These are phyloP conservation scores for Exaiptasia diaphana DNA, from an alignment of 64 coral and sea anemone species.

Conservation along the genomic window DNA sequence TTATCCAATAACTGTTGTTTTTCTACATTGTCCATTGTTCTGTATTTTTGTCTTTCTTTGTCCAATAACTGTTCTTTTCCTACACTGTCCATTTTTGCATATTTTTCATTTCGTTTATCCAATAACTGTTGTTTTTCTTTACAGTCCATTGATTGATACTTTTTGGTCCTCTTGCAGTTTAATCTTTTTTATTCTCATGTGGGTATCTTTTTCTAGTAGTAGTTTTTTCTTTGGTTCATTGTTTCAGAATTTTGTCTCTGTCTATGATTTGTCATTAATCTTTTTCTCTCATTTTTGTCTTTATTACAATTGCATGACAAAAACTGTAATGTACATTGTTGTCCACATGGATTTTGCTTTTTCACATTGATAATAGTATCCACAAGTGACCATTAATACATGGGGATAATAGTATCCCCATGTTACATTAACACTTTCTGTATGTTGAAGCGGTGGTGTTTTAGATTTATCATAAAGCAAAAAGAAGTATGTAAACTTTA, in stretches of 20 bases:
- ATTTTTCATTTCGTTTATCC: neutral
- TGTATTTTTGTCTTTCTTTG: constrained; percentile 23
- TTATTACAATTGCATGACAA: no score
- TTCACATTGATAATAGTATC: neutral
- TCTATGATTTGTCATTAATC: no score
- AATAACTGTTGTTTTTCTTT: neutral
- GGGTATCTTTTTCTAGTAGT: no score
- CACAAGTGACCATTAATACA: neutral
- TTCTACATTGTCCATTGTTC: constrained; percentile 1
- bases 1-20: neutral
- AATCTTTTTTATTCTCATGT: constrained; percentile 25
- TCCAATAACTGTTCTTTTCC: constrained; percentile 13
- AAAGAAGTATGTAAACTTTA: no score
- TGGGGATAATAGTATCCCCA: no score
- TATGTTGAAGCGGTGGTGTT: no score
- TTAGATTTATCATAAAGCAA: no score
- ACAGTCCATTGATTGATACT: constrained; percentile 5
- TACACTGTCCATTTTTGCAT: constrained; percentile 5
- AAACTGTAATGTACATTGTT: neutral
- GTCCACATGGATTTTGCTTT: neutral
- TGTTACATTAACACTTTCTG: no score
- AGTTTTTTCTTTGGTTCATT: no score
- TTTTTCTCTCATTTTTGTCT: no score
- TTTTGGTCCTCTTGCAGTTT: neutral
- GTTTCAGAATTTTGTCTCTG: no score